Evolutionary conservation across 2,888 invertebrate genomes (phyloP).

Genomic region (Ornithoptera alexandrae): DNA sequence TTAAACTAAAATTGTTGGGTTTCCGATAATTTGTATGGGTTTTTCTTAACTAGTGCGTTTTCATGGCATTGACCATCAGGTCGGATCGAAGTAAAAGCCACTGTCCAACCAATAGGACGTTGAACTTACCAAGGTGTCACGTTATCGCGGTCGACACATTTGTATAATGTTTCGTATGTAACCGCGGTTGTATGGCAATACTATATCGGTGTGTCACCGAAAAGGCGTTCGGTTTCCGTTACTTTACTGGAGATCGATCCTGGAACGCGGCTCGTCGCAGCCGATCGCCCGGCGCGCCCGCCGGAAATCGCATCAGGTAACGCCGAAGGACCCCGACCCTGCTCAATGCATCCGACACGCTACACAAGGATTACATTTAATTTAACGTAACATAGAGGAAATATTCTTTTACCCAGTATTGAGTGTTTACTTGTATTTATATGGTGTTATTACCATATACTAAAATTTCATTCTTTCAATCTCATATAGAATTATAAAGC

Average conservation of each 20-base stretch:
- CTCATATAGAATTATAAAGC: too few relatives aligned
- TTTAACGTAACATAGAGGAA: slow-evolving; percentile 4
- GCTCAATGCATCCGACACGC: slow-evolving; percentile 25
- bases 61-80: too few relatives aligned
- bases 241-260: slow-evolving; percentile 3
- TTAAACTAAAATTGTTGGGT: too few relatives aligned
- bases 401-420: slow-evolving; percentile 3
- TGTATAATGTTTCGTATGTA: not conserved
- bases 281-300: slow-evolving; percentile 56
- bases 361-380: slow-evolving; percentile 11
- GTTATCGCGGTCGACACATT: not conserved
- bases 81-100: too few relatives aligned
- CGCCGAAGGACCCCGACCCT: slow-evolving; percentile 43
- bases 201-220: slow-evolving; percentile 1
- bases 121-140: not conserved
- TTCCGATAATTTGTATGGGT: too few relatives aligned
- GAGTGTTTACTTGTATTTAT: slow-evolving; percentile 6
- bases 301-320: slow-evolving; percentile 72
- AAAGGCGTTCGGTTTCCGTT: slow-evolving; percentile 1
- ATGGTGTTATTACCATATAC: not conserved
- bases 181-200: not conserved
- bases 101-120: not conserved
- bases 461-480: too few relatives aligned
- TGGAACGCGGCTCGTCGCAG: slow-evolving; percentile 28
- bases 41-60: too few relatives aligned